Base-by-base conservation (phyloP, 2,888 invertebrate species). In the Leucoptera coffeella region DNA sequence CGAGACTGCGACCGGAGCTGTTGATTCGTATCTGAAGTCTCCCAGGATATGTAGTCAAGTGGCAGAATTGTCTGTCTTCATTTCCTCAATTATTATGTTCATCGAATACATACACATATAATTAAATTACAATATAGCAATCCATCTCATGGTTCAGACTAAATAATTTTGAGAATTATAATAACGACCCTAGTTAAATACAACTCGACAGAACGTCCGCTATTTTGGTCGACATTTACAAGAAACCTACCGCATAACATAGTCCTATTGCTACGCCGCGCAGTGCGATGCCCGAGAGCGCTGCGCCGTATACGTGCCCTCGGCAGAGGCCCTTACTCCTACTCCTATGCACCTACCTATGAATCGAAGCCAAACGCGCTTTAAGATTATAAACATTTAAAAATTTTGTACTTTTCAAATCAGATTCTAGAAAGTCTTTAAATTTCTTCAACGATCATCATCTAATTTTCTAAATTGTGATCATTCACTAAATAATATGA, bases 171-270 rank as follows among this genome's bases (percentile, higher is more conserved):
- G 26, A 22, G 21, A 28, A 27, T 54, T 52, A 41, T 47, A 43
- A 45, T 43, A 62, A 64, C 61, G 60, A 58, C 65, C 67, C 67
- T 67, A 64, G 23, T 28, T 30, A 64, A 65, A 61, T 67, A 65
- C 61, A 51, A 61, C 9, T 25, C 17, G 55, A 67, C 61, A 61
- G 57, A 60, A 65, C 53, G 57, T 64, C 59, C 56, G 55, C 67
- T 67, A 69, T 54, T 64, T 69, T 69, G 69, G 69, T 69, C 69
- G 64, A 69, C 61, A 64, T 67, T 50, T 56, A 62, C 65, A 64
- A 55, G 65, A 64, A 62, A 65, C 60, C 60, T 64, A 61, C 65
- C 67, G 67, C 67, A 67, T n/a, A n/a, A n/a, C n/a, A n/a, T n/a
- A n/a, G n/a, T n/a, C n/a, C n/a, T n/a, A n/a, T n/a, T n/a, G n/a